Conservation (phyloP, 2,888 invertebrate species). For the Cheilosia vernalis region DNA sequence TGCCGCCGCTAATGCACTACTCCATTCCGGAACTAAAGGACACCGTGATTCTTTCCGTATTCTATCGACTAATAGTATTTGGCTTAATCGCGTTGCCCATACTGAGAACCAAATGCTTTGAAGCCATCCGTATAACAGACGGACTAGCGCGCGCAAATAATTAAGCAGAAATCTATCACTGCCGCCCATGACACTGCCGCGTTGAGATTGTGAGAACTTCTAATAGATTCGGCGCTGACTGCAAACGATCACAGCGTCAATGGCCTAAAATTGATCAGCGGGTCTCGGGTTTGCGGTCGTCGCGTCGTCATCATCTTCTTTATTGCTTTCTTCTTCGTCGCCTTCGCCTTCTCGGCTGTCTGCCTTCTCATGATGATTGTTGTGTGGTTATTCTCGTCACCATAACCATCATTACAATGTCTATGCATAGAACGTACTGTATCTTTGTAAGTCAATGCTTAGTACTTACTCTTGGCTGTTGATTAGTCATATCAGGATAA, state of each 20-base stretch:
- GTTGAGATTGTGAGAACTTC: constrained; percentile 61
- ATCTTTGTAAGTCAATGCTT: not conserved
- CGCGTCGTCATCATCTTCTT: constrained; percentile 50
- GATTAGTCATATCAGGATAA: constrained; percentile 24
- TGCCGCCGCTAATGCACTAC: constrained; percentile 5
- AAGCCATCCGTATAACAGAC: constrained; percentile 46
- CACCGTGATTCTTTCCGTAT: constrained; percentile 21
- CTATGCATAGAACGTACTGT: not conserved
- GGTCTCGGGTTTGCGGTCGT: constrained; percentile 20
- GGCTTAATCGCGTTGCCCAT: constrained; percentile 20
- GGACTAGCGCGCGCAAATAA: constrained; percentile 47
- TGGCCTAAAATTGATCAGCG: constrained; percentile 44
- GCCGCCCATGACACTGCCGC: constrained; percentile 47
- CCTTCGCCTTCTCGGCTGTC: constrained; percentile 34
- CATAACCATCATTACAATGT: constrained; percentile 11
- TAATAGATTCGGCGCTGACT: constrained; percentile 40
- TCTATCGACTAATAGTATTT: not conserved
- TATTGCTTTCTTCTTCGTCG: constrained; percentile 50
- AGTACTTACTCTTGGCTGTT: not conserved
- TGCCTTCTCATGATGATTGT: constrained; percentile 6
- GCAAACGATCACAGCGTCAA: constrained; percentile 50
- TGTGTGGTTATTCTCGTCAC: constrained; percentile 37
- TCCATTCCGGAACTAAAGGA: constrained; percentile 21
- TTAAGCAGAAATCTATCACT: constrained; percentile 39
- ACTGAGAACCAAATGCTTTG: constrained; percentile 44